These are phyloP conservation scores for Manduca sexta DNA, from an alignment of 1,140 invertebrate genomes.

Conservation along the genomic window DNA sequence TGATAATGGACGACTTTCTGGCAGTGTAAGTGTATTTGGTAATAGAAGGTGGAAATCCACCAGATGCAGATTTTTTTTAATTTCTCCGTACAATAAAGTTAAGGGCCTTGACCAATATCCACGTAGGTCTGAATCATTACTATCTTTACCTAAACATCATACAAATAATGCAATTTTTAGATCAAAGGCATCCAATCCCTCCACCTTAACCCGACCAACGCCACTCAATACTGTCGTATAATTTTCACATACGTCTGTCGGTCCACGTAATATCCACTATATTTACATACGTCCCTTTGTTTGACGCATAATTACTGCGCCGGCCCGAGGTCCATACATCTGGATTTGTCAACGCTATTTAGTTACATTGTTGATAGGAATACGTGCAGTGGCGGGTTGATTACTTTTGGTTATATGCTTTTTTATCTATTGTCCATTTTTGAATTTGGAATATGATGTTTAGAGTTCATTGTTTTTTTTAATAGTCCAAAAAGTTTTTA, in stretches of 20 bases:
- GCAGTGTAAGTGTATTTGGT: too few relatives aligned
- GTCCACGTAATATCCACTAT: conserved; percentile 56
- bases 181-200: conserved; percentile 14
- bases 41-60: too few relatives aligned
- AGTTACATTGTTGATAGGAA: conserved; percentile 22
- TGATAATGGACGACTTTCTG: too few relatives aligned
- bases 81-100: too few relatives aligned
- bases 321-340: conserved; percentile 34
- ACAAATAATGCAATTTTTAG: too few relatives aligned
- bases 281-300: conserved; percentile 67
- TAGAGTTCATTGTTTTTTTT: background rate
- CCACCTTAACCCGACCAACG: conserved; percentile 12
- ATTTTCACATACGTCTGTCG: conserved; percentile 68
- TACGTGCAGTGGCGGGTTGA: conserved; percentile 1
- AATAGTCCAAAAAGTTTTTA: too few relatives aligned
- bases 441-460: background rate
- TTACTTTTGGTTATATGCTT: conserved; percentile 27
- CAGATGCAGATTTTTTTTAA: too few relatives aligned
- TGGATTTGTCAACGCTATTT: conserved; percentile 51
- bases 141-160: too few relatives aligned
- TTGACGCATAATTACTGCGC: conserved; percentile 58
- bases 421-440: background rate
- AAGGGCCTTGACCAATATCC: too few relatives aligned
- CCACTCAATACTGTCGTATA: conserved; percentile 42
- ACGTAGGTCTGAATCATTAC: too few relatives aligned